Conservation (phyloP, 1,140 invertebrate genomes). For the Teleopsis dalmanni region DNA sequence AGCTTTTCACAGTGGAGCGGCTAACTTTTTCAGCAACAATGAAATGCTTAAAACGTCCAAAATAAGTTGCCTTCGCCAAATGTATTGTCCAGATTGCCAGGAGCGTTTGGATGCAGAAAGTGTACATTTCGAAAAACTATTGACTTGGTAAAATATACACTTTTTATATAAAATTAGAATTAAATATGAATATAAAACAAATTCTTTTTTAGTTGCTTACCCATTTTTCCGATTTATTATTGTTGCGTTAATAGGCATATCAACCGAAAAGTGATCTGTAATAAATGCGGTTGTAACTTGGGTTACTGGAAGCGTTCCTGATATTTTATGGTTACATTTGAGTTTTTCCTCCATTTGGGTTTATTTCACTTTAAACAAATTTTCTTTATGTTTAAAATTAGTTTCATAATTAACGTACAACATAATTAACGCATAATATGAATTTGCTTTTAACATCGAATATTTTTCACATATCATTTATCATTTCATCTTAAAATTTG, state of each 20-base stretch:
- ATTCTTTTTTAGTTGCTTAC: conserved; percentile 24
- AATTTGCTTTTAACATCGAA: too few species aligned
- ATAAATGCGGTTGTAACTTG: conserved; percentile 33
- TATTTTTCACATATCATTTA: too few species aligned
- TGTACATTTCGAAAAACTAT: conserved; percentile 29
- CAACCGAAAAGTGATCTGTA: conserved; percentile 35
- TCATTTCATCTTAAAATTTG: too few species aligned
- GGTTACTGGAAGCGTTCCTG: conserved; percentile 35
- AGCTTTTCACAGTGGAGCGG: too few species aligned
- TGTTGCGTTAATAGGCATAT: conserved; percentile 10
- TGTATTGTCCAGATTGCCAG: conserved; percentile 37
- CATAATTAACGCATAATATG: too few species aligned
- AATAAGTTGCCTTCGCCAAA: conserved; percentile 34
- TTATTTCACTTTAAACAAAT: too few species aligned
- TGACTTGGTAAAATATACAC: conserved; percentile 25
- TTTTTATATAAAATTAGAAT: neutral
- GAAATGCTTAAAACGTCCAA: too few species aligned
- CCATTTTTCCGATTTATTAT: conserved; percentile 31
- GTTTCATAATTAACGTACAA: too few species aligned
- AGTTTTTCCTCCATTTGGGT: neutral
- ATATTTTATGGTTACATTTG: neutral
- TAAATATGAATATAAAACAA: neutral
- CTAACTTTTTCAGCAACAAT: too few species aligned
- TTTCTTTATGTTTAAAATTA: too few species aligned
- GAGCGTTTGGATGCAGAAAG: conserved; percentile 33